Percentiles rank a stretch among this genome's conserved stretches.
Conservation (phyloP, 2,888 invertebrate species). For the Rhagophthalmus giganteus region DNA sequence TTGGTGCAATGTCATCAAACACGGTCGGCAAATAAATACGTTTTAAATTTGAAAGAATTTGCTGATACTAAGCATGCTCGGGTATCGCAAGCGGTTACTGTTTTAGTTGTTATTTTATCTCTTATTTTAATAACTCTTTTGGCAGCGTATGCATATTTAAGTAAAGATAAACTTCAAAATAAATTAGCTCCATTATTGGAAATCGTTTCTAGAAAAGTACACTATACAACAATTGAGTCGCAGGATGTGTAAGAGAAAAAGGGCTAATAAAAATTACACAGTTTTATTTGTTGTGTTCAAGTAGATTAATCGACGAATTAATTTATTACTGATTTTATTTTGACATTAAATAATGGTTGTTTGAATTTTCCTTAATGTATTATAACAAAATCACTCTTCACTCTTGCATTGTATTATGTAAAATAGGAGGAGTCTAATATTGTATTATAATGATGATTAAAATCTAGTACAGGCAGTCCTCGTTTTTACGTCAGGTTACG, state of each 20-base stretch:
- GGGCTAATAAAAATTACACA: background rate
- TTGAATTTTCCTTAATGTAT: background rate
- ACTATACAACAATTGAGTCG: constrained; percentile 68
- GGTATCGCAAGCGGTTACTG: constrained; percentile 52
- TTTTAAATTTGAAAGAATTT: constrained; percentile 47
- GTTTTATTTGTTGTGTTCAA: too few species aligned
- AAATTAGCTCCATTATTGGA: constrained; percentile 66
- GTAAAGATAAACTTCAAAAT: constrained; percentile 61
- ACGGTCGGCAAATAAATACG: constrained; percentile 45
- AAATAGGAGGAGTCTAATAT: too few species aligned
- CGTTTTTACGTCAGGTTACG: too few species aligned
- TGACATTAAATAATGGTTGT: background rate
- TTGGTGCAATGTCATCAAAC: constrained; percentile 58
- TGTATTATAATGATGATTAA: too few species aligned
- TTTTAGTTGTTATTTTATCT: constrained; percentile 60
- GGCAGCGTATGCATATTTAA: constrained; percentile 64
- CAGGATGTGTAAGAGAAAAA: constrained; percentile 46
- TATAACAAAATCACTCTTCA: background rate
- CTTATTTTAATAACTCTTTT: constrained; percentile 61
- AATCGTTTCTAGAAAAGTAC: constrained; percentile 69
- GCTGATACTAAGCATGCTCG: constrained; percentile 47
- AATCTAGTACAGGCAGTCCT: too few species aligned
- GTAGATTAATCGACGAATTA: background rate
- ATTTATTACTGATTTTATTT: background rate
- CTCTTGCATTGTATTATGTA: background rate